Evolutionary conservation across 1,140 invertebrate species (phyloP).

Genomic region (Temnothorax nylanderi): DNA sequence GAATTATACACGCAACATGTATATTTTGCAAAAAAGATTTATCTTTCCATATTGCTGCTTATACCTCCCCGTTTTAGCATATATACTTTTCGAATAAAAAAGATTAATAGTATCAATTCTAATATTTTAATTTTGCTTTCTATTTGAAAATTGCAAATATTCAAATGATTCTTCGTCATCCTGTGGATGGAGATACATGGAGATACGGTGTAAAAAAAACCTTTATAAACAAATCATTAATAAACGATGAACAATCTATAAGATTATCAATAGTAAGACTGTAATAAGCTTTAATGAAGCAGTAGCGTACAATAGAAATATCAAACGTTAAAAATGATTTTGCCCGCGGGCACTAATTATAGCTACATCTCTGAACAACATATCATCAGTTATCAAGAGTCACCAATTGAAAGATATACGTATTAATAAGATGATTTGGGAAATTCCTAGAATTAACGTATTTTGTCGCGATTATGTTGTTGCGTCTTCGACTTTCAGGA

Average conservation of each 20-base stretch:
- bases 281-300: too few relatives aligned
- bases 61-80: not conserved
- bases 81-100: not conserved
- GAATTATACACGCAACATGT: not conserved
- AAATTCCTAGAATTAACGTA: not conserved
- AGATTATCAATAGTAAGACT: too few relatives aligned
- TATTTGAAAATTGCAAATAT: not conserved
- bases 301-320: too few relatives aligned
- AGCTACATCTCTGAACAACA: not conserved
- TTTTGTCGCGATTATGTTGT: not conserved
- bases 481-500: not conserved
- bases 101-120: not conserved
- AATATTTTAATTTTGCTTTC: not conserved
- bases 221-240: too few relatives aligned
- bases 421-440: not conserved
- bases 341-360: not conserved
- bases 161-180: not conserved
- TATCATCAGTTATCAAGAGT: not conserved
- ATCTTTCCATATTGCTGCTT: not conserved
- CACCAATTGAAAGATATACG: not conserved
- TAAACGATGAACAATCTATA: too few relatives aligned
- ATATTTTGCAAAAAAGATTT: not conserved
- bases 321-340: too few relatives aligned
- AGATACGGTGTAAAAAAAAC: too few relatives aligned
- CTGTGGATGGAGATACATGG: too few relatives aligned